Evolutionary conservation across 2,888 invertebrate genomes (phyloP), one percentile per base, ranked within the genome.

Genomic region (Azorinus chamasolen): DNA sequence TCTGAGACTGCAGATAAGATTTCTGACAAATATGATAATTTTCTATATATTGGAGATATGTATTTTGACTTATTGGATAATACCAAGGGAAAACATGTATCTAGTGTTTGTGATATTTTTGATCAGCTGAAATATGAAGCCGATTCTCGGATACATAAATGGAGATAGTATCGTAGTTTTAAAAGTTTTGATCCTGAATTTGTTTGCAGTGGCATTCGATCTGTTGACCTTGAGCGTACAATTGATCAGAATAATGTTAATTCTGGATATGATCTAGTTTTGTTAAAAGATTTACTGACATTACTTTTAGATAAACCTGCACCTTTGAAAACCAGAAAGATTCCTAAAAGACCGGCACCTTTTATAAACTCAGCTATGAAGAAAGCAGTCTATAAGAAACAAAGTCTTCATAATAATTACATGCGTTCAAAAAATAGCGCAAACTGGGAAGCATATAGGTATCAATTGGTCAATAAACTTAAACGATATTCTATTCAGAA

Each of bases 291-390:
- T 43, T 74, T n/a, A 16, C 41, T 6, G 27, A 62, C 6, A 45
- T 62, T 14, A 25, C 59, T n/a, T n/a, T n/a, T n/a, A 16, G 43
- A 77, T 53, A 46, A 59, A n/a, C 66, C 68, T 71, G 71, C 58
- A 4, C 71, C 66, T 18, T 25, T 77, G 20, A 58, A 71, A 59
- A 55, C 39, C 1, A 72, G 53, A 41, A 45, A 51, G 12, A 37
- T 37, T 2, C 37, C 55, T 20, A 4, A 18, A 14, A 12, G 39
- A 20, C 55, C 55, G 10, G 55, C 39, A 14, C 53, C 71, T 10
- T 58, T 57, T 62, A 63, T 64, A 45, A 71, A 71, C 20, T 14
- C 39, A n/a, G 8, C 3, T 6, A 39, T 69, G 10, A 41, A 37
- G n/a, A 54, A 45, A 48, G 69, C 59, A 14, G 22, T 53, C 16